Evolutionary conservation across 1,140 invertebrate genomes (phyloP), one percentile per base, ranked within the genome.

Genomic region (Marisa cornuarietis): DNA sequence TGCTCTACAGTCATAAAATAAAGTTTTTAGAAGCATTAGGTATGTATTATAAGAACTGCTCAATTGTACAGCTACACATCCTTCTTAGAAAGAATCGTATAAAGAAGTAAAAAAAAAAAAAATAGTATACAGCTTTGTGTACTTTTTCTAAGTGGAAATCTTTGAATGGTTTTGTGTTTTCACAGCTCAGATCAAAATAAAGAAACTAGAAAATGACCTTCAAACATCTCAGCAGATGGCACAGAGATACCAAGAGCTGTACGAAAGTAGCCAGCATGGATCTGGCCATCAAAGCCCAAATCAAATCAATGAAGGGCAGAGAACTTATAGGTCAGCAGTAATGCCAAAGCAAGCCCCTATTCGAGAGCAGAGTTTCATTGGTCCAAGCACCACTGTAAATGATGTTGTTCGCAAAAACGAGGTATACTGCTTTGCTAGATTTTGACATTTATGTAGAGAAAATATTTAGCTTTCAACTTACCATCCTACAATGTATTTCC

Each of bases 361-460:
- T n/a, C 62, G 26, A 68, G 75, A 77, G 54, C 75, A 77, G 26
- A 68, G 63, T 20, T 77, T 77, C 26, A 49, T 77, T 52, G 75
- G 75, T 4, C 75, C 75, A 13, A 68, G 52, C 42, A 77, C 75
- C 4, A 77, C 65, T 20, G 51, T 77, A 18, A 77, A 77, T 26
- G 75, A 77, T 54, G 75, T 77, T 26, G 63, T 77, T 14, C 65
- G 75, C 62, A 77, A 77, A 42, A 77, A 68, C 52, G 75, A 77
- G 75, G 75, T 77, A 9, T 58, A 14, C 52, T 9, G 52, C 52
- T 54, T 8, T 54, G 52, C 8, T 54, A 54, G 52, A 8, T 54
- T 54, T 8, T 54, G 52, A 54, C 14, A 54, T 54, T 54, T 54
- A 9, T 54, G 14, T n/a, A n/a, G n/a, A n/a, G n/a, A n/a, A n/a